These are phyloP conservation scores for Taxidea taxus DNA, from an alignment of 2,113 vertebrate species.

Conservation along the genomic window DNA sequence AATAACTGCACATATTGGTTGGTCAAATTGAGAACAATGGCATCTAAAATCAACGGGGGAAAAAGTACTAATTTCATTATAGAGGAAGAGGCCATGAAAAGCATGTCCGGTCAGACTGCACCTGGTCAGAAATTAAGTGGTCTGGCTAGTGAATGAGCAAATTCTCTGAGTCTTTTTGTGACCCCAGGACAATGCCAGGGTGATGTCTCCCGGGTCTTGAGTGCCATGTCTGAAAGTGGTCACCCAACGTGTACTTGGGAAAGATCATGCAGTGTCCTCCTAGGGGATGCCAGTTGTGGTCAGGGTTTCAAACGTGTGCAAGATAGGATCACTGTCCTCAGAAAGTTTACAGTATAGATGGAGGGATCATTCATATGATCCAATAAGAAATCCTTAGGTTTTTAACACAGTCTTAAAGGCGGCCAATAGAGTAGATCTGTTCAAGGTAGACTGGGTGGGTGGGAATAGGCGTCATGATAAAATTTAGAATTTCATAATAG, in stretches of 20 bases:
- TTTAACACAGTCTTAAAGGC: not conserved
- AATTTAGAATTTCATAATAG: not conserved
- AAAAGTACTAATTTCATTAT: not conserved
- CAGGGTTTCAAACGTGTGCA: not conserved
- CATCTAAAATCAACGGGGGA: constrained; percentile 56
- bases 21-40: constrained; percentile 71
- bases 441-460: not conserved
- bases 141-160: not conserved
- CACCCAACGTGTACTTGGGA: not conserved
- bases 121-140: not conserved
- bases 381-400: not conserved
- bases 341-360: not conserved
- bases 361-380: not conserved
- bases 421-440: not conserved
- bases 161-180: not conserved
- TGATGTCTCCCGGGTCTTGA: not conserved
- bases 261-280: not conserved
- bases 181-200: not conserved
- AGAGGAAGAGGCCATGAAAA: not conserved
- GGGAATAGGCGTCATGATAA: not conserved
- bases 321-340: not conserved
- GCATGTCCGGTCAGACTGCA: not conserved
- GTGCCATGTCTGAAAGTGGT: not conserved
- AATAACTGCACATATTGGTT: constrained; percentile 52
- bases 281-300: accelerated